Base-by-base conservation (phyloP, 2,888 invertebrate genomes). In the Oligia strigilis region DNA sequence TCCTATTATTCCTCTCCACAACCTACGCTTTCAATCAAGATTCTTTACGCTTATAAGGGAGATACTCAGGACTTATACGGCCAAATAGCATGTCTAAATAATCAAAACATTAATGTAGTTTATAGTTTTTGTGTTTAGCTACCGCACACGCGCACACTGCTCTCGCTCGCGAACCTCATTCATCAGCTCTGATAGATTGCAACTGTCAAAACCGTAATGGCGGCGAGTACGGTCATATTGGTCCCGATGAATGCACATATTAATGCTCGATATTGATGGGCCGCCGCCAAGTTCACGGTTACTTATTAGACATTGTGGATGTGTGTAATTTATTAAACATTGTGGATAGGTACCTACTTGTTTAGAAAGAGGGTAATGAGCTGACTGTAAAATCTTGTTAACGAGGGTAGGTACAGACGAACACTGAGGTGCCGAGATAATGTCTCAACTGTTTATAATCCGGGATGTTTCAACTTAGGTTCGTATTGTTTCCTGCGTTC, bases 111-210 rank as follows among this genome's bases (percentile, higher is more conserved):
- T 62, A 86, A 64, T 71, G 64, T 80, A 84, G 81, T 88, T 84
- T 86, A 89, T 83, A 86, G 82, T 86, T 88, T 88, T 89, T 89
- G 90, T 88, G 78, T 81, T 80, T 75, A 70, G 91, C 95, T 95
- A 94, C 96, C 95, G 94, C 95, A 94, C 90, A 84, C 82, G 79
- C 95, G 94, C 95, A 94, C 84, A 76, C 80, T 75, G 77, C 75
- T 74, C 87, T 84, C 88, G 87, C 91, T 92, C 92, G 95, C 95
- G 93, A 94, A 94, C 94, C 95, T 93, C 96, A 95, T 97, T 94
- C 96, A 97, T 97, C 96, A 96, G 93, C 83, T 81, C 93, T 96
- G 97, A 97, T 97, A 96, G 96, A 97, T 97, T 96, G 96, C 96
- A 95, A 96, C 96, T 97, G 97, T 97, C 97, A 96, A 95, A 95